Evolutionary conservation across 2,888 invertebrate species (phyloP).

Genomic region (Philonicus albiceps): DNA sequence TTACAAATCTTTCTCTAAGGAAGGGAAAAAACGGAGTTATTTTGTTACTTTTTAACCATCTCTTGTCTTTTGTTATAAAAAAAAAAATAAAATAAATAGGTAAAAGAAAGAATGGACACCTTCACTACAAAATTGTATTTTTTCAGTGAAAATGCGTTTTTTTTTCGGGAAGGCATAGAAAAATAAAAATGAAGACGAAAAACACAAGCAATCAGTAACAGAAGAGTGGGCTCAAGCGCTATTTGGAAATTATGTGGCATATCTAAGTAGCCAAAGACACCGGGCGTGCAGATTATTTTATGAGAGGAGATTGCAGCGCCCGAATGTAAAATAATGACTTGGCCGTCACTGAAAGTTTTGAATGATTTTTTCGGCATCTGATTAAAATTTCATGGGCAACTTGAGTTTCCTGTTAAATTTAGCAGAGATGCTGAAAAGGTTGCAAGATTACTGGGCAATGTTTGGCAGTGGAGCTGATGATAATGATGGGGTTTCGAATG

Average conservation of each 20-base stretch:
- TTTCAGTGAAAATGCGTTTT: background rate
- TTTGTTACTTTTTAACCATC: background rate
- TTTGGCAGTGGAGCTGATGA: background rate
- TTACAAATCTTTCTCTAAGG: background rate
- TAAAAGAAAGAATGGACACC: background rate
- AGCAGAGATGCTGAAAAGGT: background rate
- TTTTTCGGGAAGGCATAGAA: background rate
- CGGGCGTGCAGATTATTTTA: conserved; percentile 7
- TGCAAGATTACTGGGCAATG: background rate
- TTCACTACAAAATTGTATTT: background rate
- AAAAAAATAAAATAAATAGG: background rate
- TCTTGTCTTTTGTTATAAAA: conserved; percentile 11
- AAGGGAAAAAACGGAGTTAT: background rate
- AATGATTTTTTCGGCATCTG: conserved; percentile 40
- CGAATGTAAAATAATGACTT: background rate
- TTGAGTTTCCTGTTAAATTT: conserved; percentile 46
- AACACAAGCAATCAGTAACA: conserved; percentile 45
- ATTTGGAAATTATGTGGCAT: conserved; percentile 42
- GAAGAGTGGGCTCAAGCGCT: conserved; percentile 38
- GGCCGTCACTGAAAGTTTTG: conserved; percentile 16
- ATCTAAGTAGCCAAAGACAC: conserved; percentile 42
- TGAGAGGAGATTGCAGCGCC: conserved; percentile 10
- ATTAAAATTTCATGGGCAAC: conserved; percentile 47
- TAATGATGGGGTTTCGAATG: background rate
- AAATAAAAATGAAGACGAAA: conserved; percentile 5